Percentiles rank a stretch among this genome's conserved stretches.
Conservation (phyloP, 2,113 vertebrate genomes). For the Erythrocercus mccallii region DNA sequence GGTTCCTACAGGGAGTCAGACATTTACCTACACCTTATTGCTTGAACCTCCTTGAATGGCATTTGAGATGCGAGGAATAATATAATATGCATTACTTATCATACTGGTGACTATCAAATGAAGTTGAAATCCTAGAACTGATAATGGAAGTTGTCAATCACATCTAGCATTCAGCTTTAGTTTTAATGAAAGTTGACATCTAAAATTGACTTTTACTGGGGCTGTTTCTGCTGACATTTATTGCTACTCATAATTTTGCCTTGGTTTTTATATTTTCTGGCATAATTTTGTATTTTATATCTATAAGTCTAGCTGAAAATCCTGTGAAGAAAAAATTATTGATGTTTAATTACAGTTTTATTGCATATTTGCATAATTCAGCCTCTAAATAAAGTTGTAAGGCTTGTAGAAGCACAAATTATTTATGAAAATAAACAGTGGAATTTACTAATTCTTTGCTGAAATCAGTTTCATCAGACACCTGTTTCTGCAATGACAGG, state of each 20-base stretch:
- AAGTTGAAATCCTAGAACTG: not conserved
- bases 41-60: not conserved
- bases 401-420: not conserved
- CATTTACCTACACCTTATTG: not conserved
- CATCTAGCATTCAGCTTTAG: not conserved
- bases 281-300: not conserved
- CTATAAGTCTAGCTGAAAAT: not conserved
- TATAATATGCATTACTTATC: not conserved
- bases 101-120: not conserved
- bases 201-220: not conserved
- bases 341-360: not conserved
- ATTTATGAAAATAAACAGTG: not conserved
- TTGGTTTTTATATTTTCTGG: not conserved
- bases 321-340: not conserved
- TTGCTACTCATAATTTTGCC: not conserved
- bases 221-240: not conserved
- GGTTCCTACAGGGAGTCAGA: not conserved
- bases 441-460: not conserved
- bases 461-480: not conserved
- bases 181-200: slow-evolving; percentile 12
- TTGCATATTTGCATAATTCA: not conserved
- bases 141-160: not conserved
- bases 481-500: not conserved
- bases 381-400: not conserved
- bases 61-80: not conserved